Evolutionary conservation across 2,888 invertebrate species (phyloP), one percentile per base, ranked within the genome.

Genomic region (Antheraea assamensis): DNA sequence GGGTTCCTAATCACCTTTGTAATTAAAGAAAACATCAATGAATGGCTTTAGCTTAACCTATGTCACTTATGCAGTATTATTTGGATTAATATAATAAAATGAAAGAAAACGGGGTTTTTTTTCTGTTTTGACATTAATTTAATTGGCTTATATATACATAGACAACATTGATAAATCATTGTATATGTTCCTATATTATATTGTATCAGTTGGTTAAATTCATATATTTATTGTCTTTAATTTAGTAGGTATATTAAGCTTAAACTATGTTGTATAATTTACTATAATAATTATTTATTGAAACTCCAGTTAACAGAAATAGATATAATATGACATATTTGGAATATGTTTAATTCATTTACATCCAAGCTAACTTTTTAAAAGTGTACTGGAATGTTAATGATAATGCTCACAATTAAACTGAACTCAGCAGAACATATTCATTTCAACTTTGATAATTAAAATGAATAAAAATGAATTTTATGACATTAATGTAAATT

Each of bases 181-280:
- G 73, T 81, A 79, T 79, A 81, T 76, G 74, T 77, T 81, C 70
- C 71, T 74, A 71, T 75, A 31, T 5, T 58, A 74, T 7, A 24
- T 52, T 61, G 61, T 35, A 74, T 70, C 35, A 24, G 35, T 70
- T 70, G 24, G 64, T 72, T 49, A 78, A 71, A 74, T 79, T 81
- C 77, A 81, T 76, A 81, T 89, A 89, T 83, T 91, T 92, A 92
- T 92, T 92, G 91, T 92, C 91, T 85, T 87, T 81, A 81, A 82
- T 76, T 81, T 78, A 78, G 80, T 75, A 79, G 24, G 70, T 30
- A 70, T 47, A 47, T 70, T 70, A 21, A 47, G 24, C n/a, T 42
- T 73, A 24, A 64, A 30, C 24, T 19, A 73, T 27, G 31, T 58
- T 58, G 70, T 70, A 64, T 35, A 35, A 35, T 68, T 35, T 68